Evolutionary conservation across 2,888 invertebrate genomes (phyloP).

Genomic region (Perdita meconis): DNA sequence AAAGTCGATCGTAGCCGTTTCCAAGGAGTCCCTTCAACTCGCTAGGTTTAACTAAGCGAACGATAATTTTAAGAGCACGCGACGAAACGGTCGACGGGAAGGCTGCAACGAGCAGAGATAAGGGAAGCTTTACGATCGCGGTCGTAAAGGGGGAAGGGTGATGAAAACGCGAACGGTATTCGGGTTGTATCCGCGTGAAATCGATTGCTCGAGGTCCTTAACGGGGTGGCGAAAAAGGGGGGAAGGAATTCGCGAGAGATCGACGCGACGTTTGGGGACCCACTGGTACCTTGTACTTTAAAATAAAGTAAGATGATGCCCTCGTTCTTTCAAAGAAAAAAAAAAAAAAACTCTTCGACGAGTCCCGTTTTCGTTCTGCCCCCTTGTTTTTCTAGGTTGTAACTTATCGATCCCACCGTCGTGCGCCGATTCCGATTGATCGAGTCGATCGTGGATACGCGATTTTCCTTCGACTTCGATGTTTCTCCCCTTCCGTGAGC

Average conservation of each 20-base stretch:
- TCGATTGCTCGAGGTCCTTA: constrained; percentile 6
- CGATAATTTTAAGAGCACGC: constrained; percentile 20
- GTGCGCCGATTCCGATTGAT: constrained; percentile 38
- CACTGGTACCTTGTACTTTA: constrained; percentile 77
- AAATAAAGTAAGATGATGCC: constrained; percentile 80
- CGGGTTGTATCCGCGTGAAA: background rate
- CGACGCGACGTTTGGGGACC: constrained; percentile 51
- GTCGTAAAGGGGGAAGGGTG: background rate
- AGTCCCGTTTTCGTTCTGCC: constrained; percentile 43
- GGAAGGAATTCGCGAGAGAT: background rate
- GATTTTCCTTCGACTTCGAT: background rate
- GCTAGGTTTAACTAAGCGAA: constrained; percentile 32
- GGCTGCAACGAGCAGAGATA: too few relatives aligned
- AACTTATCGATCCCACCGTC: constrained; percentile 41
- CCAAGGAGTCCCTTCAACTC: constrained; percentile 28
- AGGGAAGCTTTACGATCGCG: constrained; percentile 13
- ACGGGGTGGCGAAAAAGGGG: background rate
- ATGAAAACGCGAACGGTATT: background rate
- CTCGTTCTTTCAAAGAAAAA: constrained; percentile 84
- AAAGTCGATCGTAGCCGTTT: constrained; percentile 26
- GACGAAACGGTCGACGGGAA: background rate
- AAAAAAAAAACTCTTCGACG: constrained; percentile 70
- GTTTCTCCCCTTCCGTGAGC: background rate
- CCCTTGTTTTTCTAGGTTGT: constrained; percentile 48
- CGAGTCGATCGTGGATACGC: constrained; percentile 48